A percentile compares a stretch with the other conserved stretches of the same genome.
Evolutionary conservation across 2,888 invertebrate genomes (phyloP).

Genomic region (Nebria salina): DNA sequence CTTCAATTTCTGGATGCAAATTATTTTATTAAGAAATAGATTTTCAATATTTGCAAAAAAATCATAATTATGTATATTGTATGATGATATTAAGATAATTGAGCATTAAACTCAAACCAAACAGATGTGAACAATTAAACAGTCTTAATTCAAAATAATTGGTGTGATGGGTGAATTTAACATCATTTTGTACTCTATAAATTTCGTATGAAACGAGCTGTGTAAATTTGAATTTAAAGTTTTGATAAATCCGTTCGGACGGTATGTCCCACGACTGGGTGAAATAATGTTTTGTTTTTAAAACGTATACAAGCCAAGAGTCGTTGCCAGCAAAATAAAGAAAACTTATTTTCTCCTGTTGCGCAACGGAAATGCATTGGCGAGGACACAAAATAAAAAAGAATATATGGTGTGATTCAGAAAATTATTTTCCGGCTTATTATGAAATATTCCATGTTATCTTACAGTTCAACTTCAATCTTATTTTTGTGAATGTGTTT

Average conservation of each 20-base stretch:
- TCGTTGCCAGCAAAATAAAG: slow-evolving; percentile 8
- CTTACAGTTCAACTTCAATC: slow-evolving; percentile 40
- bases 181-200: neutral
- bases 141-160: neutral
- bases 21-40: too few species aligned
- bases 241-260: neutral
- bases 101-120: too few species aligned
- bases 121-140: neutral
- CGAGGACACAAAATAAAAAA: slow-evolving; percentile 11
- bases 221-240: neutral
- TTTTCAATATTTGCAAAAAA: too few species aligned
- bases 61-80: too few species aligned
- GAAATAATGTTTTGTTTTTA: neutral
- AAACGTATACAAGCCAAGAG: neutral
- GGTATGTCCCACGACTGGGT: neutral
- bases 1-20: too few species aligned
- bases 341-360: slow-evolving; percentile 7
- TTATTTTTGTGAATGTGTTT: slow-evolving; percentile 21
- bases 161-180: neutral
- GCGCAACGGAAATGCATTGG: slow-evolving; percentile 25
- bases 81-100: too few species aligned
- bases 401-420: slow-evolving; percentile 2
- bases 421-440: slow-evolving; percentile 12
- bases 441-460: slow-evolving; percentile 42
- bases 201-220: neutral